These are phyloP conservation scores for Urocyon cinereoargenteus DNA, from an alignment of 2,797 vertebrate species.

Conservation along the genomic window DNA sequence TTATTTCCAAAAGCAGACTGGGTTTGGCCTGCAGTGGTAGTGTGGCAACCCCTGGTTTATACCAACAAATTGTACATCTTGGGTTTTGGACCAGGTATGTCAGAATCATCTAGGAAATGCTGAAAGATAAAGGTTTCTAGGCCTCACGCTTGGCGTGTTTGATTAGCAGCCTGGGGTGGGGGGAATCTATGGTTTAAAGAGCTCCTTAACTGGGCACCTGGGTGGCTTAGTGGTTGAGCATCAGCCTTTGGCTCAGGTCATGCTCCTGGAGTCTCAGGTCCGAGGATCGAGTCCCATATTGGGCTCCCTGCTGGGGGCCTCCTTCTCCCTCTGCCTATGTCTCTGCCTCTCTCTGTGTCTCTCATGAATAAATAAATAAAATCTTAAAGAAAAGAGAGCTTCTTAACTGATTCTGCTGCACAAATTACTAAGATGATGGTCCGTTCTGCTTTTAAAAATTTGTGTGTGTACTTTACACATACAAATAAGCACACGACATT, in stretches of 20 bases:
- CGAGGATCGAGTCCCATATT: no score
- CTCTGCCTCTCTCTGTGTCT: no score
- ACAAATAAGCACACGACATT: neutral
- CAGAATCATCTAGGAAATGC: neutral
- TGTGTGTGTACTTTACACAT: neutral
- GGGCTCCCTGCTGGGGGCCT: no score
- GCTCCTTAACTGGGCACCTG: neutral
- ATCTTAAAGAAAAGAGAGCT: neutral
- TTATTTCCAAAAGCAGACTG: neutral
- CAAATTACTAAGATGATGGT: neutral
- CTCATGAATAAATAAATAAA: no score
- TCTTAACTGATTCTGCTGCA: neutral
- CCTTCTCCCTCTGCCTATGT: no score
- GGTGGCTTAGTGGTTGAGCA: no score
- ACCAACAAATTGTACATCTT: neutral
- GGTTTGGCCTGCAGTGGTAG: neutral
- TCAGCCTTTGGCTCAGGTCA: no score
- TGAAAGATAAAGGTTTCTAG: neutral
- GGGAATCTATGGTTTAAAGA: neutral
- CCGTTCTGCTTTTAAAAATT: neutral
- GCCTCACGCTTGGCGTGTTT: neutral
- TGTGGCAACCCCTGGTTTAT: neutral
- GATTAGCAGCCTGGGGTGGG: neutral
- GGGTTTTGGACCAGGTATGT: neutral
- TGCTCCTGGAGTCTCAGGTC: no score